Evolutionary conservation across 2,888 invertebrate species (phyloP), one percentile per base, ranked within the genome.

Genomic region (Acholoe squamosa): DNA sequence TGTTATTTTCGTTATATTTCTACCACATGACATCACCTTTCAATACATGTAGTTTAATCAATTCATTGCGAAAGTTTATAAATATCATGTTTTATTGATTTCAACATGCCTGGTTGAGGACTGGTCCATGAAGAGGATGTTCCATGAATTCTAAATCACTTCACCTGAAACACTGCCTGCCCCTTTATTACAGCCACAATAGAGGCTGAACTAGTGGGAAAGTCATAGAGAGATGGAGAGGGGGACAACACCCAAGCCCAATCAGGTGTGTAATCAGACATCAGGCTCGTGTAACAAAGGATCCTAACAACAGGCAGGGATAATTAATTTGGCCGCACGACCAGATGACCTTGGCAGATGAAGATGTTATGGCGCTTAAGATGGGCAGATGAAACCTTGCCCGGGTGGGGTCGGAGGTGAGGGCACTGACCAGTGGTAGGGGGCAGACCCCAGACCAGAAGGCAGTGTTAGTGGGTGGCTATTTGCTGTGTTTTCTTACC

Each of bases 211-310:
- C 43, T 43, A 43, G 43, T 43, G 43, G 43, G 43, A 43, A 43
- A 43, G 43, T 43, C 43, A 43, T 43, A 10, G 43, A 43, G 43
- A 34, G 80, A 0, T 14, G 80, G 80, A n/a, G 86, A 54, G 54
- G 19, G 52, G 0, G 25, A 52, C 19, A 16, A 25, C 86, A 12
- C 19, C 86, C 52, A 3, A 0, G 19, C 12, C 86, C 56, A 86
- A 86, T 86, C 86, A 86, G 56, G 86, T 28, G 56, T 54, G 86
- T 56, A 86, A 86, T 86, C 86, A 86, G 86, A 86, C 25, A 86
- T 86, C 86, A n/a, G 86, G 52, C 12, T 86, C 86, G 7, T 25
- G 86, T 86, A 54, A 86, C 86, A 86, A 86, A 86, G 56, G 86
- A 5, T 19, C 34, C 80, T 34, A 54, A 28, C 52, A 54, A 22